phyloP scores from a whole-genome alignment of 2,888 invertebrate genomes.

The Scaptomyza cyrtandrae region DNA sequence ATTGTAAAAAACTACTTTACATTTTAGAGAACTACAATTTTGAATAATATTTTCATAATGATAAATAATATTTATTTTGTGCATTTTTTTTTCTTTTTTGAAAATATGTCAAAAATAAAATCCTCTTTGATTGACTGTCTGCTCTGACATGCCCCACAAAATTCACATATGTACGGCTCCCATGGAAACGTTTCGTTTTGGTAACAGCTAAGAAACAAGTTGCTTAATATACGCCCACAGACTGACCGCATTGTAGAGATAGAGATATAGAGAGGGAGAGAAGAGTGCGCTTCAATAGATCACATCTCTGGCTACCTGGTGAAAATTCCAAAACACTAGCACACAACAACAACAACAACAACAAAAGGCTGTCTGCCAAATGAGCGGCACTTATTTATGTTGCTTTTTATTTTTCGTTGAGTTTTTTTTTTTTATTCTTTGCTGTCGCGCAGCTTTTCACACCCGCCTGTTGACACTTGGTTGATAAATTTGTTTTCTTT shows the following conservation, averaged over 20 bases:
- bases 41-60: too few species aligned
- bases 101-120: conserved; percentile 28
- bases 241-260: conserved; percentile 39
- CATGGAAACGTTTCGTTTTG: conserved; percentile 9
- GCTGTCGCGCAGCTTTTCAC: conserved; percentile 57
- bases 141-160: conserved; percentile 13
- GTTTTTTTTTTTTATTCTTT: conserved; percentile 16
- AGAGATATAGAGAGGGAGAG: too few species aligned
- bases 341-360: conserved; percentile 3
- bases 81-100: conserved; percentile 2
- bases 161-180: background rate
- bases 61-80: conserved; percentile 11
- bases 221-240: conserved; percentile 48
- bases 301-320: conserved; percentile 56
- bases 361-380: conserved; percentile 34
- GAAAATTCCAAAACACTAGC: conserved; percentile 64
- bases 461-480: conserved; percentile 64
- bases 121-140: conserved; percentile 41
- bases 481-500: conserved; percentile 63
- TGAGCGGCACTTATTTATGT: conserved; percentile 42
- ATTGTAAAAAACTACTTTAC: background rate
- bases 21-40: too few species aligned
- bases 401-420: conserved; percentile 34
- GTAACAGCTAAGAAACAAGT: conserved; percentile 25
- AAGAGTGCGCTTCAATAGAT: conserved; percentile 16